phyloP scores from a whole-genome alignment of 2,113 vertebrate genomes.

The Actinemys pallida region DNA sequence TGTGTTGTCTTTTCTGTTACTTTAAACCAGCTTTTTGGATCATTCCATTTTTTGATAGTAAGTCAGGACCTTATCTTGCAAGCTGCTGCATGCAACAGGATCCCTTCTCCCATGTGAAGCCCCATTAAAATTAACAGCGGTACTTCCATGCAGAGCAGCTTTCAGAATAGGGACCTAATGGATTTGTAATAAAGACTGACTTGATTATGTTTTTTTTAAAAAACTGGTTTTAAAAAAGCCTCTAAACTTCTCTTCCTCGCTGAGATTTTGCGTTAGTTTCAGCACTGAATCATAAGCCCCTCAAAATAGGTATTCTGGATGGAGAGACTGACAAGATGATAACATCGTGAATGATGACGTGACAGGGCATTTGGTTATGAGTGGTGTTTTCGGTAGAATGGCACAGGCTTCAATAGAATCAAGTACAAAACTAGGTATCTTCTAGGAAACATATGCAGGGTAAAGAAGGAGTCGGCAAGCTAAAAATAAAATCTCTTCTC shows the following conservation, averaged over 20 bases:
- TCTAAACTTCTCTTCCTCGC: background rate
- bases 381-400: background rate
- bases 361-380: rapidly evolving
- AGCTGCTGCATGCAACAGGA: background rate
- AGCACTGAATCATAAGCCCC: rapidly evolving
- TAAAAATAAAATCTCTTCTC: background rate
- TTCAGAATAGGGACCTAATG: background rate
- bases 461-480: rapidly evolving
- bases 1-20: background rate
- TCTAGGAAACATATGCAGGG: background rate
- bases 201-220: background rate
- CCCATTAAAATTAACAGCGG: background rate
- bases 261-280: rapidly evolving
- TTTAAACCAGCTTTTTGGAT: background rate
- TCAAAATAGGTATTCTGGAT: background rate
- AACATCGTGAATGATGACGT: rapidly evolving
- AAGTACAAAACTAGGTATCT: background rate
- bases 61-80: background rate
- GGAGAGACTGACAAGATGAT: background rate
- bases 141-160: background rate
- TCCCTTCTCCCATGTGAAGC: background rate
- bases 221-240: background rate
- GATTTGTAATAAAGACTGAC: rapidly evolving
- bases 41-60: background rate
- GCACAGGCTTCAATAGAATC: background rate